phyloP scores from a whole-genome alignment of 2,113 vertebrate species.

The Narcine bancroftii region DNA sequence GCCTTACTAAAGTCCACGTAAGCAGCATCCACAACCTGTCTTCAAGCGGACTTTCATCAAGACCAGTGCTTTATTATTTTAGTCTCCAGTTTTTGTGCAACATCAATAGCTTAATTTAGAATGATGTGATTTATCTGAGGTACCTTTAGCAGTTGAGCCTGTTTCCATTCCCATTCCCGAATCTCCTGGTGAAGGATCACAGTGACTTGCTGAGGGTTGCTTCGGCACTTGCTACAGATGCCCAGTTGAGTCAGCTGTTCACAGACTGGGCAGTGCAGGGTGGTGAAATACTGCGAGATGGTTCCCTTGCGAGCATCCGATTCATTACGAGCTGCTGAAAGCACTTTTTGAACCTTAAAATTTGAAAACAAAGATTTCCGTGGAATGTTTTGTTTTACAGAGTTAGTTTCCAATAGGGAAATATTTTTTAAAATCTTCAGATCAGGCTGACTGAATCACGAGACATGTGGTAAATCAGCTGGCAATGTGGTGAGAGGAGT shows the following conservation, averaged over 20 bases:
- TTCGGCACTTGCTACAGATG: slow-evolving; percentile 77
- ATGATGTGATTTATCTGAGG: background rate
- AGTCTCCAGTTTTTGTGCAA: background rate
- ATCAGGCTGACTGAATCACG: background rate
- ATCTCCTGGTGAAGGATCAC: slow-evolving; percentile 84
- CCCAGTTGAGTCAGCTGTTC: slow-evolving; percentile 89
- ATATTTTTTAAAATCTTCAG: background rate
- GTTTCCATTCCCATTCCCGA: slow-evolving; percentile 73
- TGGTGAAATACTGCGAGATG: slow-evolving; percentile 95
- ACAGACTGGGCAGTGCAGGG: slow-evolving; percentile 89
- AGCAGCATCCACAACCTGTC: too few relatives aligned
- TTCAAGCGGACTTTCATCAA: too few relatives aligned
- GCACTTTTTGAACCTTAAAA: slow-evolving; percentile 76
- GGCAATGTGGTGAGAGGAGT: background rate
- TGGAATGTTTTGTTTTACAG: background rate
- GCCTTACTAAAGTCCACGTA: too few relatives aligned
- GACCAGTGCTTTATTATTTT: background rate
- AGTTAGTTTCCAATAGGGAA: background rate
- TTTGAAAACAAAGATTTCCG: background rate
- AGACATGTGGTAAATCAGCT: background rate
- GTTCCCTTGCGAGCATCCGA: slow-evolving; percentile 76
- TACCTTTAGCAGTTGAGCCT: slow-evolving; percentile 86
- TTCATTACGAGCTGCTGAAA: slow-evolving; percentile 56
- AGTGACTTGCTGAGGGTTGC: slow-evolving; percentile 77
- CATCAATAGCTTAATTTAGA: background rate